These are phyloP conservation scores for Pedionomus torquatus DNA, from an alignment of 2,113 vertebrate genomes.

Conservation along the genomic window DNA sequence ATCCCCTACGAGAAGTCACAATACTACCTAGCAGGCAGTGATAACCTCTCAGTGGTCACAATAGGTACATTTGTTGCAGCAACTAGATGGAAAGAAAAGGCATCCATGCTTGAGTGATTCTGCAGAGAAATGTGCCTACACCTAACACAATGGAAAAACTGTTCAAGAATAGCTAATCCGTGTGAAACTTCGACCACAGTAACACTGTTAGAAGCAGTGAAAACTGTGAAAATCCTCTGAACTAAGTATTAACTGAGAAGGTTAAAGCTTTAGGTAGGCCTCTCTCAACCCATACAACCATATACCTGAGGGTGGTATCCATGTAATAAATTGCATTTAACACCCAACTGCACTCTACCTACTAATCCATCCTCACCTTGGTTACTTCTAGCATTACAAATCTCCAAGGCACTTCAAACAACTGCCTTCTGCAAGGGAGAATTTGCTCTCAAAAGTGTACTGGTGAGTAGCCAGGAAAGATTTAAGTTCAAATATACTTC, in stretches of 20 bases:
- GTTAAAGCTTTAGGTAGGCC: slow-evolving; percentile 18
- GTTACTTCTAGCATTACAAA: slow-evolving; percentile 5
- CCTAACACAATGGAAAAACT: slow-evolving; percentile 12
- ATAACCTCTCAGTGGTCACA: background rate
- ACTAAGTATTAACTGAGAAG: slow-evolving; percentile 34
- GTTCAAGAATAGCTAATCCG: slow-evolving; percentile 20
- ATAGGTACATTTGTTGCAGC: background rate
- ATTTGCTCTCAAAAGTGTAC: background rate
- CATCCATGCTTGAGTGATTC: background rate
- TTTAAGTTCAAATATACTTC: background rate
- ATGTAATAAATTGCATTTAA: slow-evolving; percentile 50
- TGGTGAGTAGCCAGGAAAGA: background rate
- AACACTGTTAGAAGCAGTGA: background rate
- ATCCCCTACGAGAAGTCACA: background rate
- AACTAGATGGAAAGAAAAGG: slow-evolving; percentile 10
- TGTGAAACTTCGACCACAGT: background rate
- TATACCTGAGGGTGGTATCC: background rate
- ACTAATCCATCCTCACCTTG: slow-evolving; percentile 28
- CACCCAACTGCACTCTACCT: slow-evolving; percentile 8
- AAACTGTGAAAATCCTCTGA: slow-evolving; percentile 40
- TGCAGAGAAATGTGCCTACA: background rate
- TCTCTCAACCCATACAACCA: background rate
- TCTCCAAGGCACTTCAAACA: background rate
- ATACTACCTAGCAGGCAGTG: background rate
- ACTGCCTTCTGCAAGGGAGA: background rate